Conservation (phyloP, 2,113 vertebrate genomes). For the Rissa tridactyla region DNA sequence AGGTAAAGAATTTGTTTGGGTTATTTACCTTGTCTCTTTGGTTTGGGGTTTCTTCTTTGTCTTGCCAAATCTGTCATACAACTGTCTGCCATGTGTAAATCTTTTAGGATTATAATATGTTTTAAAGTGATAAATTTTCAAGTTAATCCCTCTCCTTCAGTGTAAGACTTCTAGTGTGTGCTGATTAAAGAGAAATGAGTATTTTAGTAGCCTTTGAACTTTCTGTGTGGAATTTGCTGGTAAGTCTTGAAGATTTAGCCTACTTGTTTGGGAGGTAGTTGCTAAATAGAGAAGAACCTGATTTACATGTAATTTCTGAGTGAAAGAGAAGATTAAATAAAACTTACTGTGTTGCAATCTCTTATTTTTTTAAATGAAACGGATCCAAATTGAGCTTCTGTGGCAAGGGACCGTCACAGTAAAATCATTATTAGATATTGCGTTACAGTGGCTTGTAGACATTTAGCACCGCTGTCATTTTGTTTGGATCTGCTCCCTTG, state of each 20-base stretch:
- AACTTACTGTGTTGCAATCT: neutral
- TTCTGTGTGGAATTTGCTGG: neutral
- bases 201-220: neutral
- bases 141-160: neutral
- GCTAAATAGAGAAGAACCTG: neutral
- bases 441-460: neutral
- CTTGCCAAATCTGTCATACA: neutral
- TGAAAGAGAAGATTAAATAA: neutral
- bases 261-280: neutral
- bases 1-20: slow-evolving; percentile 19
- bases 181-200: neutral
- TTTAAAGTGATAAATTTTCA: neutral
- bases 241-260: neutral
- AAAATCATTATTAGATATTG: slow-evolving; percentile 17
- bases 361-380: neutral
- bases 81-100: neutral
- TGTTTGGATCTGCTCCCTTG: slow-evolving; percentile 39
- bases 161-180: neutral
- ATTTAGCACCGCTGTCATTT: neutral
- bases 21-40: neutral
- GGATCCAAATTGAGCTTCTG: neutral
- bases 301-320: neutral
- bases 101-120: neutral
- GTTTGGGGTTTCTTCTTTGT: neutral
- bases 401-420: neutral